Evolutionary conservation across 2,888 invertebrate genomes (phyloP).

Genomic region (Glyphotaelius pellucidus): DNA sequence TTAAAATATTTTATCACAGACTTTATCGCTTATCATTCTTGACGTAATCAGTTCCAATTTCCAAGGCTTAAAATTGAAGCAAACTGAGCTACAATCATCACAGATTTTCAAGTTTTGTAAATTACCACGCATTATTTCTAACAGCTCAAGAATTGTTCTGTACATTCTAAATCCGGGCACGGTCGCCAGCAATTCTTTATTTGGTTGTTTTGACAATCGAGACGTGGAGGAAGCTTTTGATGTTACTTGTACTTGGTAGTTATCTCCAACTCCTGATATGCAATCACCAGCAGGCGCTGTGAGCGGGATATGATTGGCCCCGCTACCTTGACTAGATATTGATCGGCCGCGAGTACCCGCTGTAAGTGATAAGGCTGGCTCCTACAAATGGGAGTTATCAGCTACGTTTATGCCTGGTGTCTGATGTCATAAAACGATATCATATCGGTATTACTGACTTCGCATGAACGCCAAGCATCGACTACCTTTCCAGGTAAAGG

Average conservation of each 20-base stretch:
- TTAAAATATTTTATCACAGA: too few species aligned
- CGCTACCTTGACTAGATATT: conserved; percentile 38
- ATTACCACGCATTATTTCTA: neutral
- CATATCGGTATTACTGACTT: neutral
- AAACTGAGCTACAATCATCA: too few species aligned
- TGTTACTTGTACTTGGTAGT: conserved; percentile 5
- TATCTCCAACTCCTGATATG: conserved; percentile 39
- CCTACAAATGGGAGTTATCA: conserved; percentile 31
- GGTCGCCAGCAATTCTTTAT: neutral
- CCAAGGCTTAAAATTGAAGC: too few species aligned
- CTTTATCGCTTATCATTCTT: too few species aligned
- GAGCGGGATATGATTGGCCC: conserved; percentile 41
- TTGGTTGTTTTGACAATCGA: neutral
- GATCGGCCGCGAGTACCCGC: conserved; percentile 13
- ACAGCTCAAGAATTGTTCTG: neutral
- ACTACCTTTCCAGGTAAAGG: neutral
- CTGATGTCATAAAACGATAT: conserved; percentile 20
- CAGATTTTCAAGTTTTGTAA: too few species aligned
- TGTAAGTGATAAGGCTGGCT: neutral
- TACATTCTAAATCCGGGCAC: neutral
- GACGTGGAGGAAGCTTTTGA: neutral
- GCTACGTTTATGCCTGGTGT: conserved; percentile 8
- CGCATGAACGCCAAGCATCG: neutral
- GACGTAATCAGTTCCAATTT: too few species aligned
- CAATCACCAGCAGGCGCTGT: conserved; percentile 18